Conservation (phyloP, 2,888 invertebrate species). For the Ormyrus labotus region DNA sequence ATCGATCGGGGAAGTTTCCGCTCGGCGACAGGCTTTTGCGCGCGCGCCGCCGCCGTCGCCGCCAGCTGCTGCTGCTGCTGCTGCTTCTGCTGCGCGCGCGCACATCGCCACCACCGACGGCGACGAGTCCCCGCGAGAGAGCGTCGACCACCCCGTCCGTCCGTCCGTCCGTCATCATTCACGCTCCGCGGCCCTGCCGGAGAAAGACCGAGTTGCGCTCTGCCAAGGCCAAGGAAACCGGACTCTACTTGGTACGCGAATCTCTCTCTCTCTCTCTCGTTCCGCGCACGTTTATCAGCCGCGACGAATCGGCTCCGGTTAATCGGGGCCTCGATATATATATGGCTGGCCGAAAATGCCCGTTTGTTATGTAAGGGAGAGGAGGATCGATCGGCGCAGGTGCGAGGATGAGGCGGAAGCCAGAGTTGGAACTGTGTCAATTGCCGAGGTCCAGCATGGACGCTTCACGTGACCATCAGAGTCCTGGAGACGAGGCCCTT, state of each 20-base stretch:
- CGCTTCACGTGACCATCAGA: background rate
- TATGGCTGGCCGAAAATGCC: no score
- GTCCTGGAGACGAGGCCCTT: no score
- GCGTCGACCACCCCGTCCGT: background rate
- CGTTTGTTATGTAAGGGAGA: no score
- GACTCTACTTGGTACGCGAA: no score
- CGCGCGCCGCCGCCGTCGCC: no score
- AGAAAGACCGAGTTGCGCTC: background rate
- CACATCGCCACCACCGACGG: no score
- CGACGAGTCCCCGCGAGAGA: background rate
- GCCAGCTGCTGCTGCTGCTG: no score
- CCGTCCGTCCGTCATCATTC: background rate
- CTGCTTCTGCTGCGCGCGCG: no score
- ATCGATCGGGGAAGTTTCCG: conserved; percentile 67
- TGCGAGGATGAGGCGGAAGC: no score
- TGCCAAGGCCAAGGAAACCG: background rate
- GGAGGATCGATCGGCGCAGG: no score
- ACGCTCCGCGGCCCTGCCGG: background rate
- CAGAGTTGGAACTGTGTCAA: conserved; percentile 13
- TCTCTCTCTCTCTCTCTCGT: background rate
- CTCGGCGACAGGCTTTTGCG: conserved; percentile 56
- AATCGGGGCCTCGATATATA: no score
- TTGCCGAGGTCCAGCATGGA: conserved; percentile 4
- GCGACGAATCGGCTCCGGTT: no score
- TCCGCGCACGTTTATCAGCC: background rate